These are phyloP conservation scores for Odontamblyopus lacepedii DNA, from an alignment of 2,797 vertebrate species.

Conservation along the genomic window DNA sequence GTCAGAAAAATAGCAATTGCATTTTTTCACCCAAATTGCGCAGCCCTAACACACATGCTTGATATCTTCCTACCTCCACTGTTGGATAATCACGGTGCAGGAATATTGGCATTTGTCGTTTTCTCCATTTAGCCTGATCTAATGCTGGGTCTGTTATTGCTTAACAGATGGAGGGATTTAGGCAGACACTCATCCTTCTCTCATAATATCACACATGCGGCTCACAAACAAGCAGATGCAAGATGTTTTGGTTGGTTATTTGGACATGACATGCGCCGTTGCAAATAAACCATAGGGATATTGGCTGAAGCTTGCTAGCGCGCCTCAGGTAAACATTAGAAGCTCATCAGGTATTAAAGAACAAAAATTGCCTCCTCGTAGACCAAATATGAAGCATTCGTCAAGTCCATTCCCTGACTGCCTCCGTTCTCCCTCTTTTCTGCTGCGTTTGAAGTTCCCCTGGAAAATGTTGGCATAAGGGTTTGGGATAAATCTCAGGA, in stretches of 20 bases:
- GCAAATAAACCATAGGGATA: not conserved
- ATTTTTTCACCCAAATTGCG: too few species aligned
- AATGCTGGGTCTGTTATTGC: constrained; percentile 37
- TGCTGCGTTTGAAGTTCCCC: constrained; percentile 53
- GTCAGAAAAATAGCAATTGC: too few species aligned
- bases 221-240: constrained; percentile 27
- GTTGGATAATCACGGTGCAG: constrained; percentile 20
- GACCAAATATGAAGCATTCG: not conserved
- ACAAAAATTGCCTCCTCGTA: not conserved
- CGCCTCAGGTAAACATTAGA: constrained; percentile 6
- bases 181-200: constrained; percentile 14
- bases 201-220: constrained; percentile 4
- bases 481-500: constrained; percentile 27
- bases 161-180: constrained; percentile 54
- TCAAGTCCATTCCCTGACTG: constrained; percentile 13
- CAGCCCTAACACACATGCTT: not conserved
- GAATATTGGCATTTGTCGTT: constrained; percentile 34
- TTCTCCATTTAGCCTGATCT: constrained; percentile 35
- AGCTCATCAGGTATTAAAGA: constrained; percentile 9
- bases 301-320: not conserved
- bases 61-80: not conserved
- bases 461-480: constrained; percentile 17
- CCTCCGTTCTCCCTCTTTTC: constrained; percentile 11
- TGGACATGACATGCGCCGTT: constrained; percentile 1
- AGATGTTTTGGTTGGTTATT: constrained; percentile 10